Percentiles rank a stretch among this genome's conserved stretches.
phyloP scores from a whole-genome alignment of 2,113 vertebrate species.

The Siniperca chuatsi region DNA sequence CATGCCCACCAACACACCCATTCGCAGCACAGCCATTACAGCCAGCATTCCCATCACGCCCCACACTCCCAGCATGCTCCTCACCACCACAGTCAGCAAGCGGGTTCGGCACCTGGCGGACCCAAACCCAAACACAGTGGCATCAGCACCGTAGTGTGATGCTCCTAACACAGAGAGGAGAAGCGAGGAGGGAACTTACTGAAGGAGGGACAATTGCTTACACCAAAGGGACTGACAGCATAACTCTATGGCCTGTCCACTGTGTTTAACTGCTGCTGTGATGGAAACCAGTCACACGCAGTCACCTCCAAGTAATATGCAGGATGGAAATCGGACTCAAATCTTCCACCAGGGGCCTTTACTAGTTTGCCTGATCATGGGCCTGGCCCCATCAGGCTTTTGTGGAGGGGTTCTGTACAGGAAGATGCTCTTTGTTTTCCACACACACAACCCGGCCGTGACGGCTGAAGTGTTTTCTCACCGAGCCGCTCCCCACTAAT shows the following conservation, averaged over 20 bases:
- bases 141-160: constrained; percentile 97
- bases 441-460: constrained; percentile 36
- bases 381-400: constrained; percentile 60
- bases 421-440: constrained; percentile 67
- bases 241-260: constrained; percentile 81
- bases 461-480: constrained; percentile 55
- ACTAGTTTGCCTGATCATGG: constrained; percentile 64
- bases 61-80: constrained; percentile 82
- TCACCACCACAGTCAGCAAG: constrained; percentile 88
- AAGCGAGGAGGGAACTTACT: constrained; percentile 33
- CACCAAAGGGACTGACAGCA: constrained; percentile 83
- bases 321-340: constrained; percentile 76
- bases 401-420: constrained; percentile 49
- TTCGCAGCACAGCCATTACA: constrained; percentile 81
- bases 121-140: constrained; percentile 95
- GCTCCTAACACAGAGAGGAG: constrained; percentile 49
- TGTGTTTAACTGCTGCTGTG: constrained; percentile 82
- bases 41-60: constrained; percentile 82
- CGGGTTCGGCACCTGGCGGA: constrained; percentile 79
- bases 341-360: constrained; percentile 81
- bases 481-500: constrained; percentile 40
- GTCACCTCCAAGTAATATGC: constrained; percentile 73
- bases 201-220: constrained; percentile 69
- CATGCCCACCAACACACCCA: constrained; percentile 80
- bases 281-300: constrained; percentile 68